Evolutionary conservation across 2,888 invertebrate genomes (phyloP).

Genomic region (Drosophila setosimentum): DNA sequence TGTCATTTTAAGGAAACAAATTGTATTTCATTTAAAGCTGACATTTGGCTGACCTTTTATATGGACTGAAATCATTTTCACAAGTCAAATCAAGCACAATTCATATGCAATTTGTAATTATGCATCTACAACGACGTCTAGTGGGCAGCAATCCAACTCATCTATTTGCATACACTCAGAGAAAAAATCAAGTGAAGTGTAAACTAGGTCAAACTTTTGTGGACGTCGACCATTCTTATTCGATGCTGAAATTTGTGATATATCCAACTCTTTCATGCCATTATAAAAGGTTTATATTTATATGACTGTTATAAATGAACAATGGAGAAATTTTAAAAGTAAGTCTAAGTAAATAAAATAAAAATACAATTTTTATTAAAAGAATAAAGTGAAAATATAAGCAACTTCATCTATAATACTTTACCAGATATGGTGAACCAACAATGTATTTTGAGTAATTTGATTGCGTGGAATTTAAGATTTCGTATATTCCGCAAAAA

Average conservation of each 20-base stretch:
- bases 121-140: slow-evolving; percentile 37
- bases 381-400: neutral
- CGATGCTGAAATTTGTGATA: neutral
- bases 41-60: slow-evolving; percentile 36
- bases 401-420: neutral
- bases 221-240: neutral
- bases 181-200: slow-evolving; percentile 8
- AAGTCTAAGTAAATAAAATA: neutral
- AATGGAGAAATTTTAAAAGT: neutral
- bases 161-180: slow-evolving; percentile 13
- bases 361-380: neutral
- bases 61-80: slow-evolving; percentile 34
- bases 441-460: neutral
- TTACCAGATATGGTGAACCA: neutral
- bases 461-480: neutral
- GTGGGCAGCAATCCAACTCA: slow-evolving; percentile 16
- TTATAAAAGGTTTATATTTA: neutral
- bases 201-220: neutral
- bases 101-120: slow-evolving; percentile 76
- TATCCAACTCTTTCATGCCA: neutral
- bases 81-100: slow-evolving; percentile 46
- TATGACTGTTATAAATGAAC: neutral
- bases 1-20: slow-evolving; percentile 58
- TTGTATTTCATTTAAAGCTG: slow-evolving; percentile 64
- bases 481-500: neutral